A percentile compares a stretch with the other conserved stretches of the same genome.
These are phyloP conservation scores for Eumerus sabulonum DNA, from an alignment of 2,888 invertebrate genomes.

Conservation along the genomic window DNA sequence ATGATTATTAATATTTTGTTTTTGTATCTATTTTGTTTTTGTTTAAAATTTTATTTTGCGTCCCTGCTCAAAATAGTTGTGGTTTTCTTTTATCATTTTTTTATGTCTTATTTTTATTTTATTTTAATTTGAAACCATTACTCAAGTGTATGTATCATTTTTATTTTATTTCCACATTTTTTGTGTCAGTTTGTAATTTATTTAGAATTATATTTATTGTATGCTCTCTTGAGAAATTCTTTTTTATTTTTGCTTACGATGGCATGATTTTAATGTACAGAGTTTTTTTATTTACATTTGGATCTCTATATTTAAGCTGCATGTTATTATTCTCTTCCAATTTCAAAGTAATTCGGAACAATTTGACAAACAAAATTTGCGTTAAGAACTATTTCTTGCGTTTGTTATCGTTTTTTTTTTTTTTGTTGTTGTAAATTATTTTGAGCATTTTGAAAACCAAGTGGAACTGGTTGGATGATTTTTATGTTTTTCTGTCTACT, in stretches of 20 bases:
- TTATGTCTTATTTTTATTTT: conserved; percentile 63
- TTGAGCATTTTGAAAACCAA: too few relatives aligned
- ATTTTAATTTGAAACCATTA: conserved; percentile 65
- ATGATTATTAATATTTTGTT: conserved; percentile 40
- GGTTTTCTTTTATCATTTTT: conserved; percentile 43
- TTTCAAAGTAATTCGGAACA: conserved; percentile 1
- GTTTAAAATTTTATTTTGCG: conserved; percentile 67
- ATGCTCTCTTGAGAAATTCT: conserved; percentile 34
- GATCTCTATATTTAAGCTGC: conserved; percentile 46
- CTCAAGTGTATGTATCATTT: conserved; percentile 63
- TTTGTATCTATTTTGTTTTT: conserved; percentile 9
- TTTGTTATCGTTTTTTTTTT: too few relatives aligned
- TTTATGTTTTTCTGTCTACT: too few relatives aligned
- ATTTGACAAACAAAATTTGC: background rate
- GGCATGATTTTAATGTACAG: conserved; percentile 51
- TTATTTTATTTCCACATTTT: conserved; percentile 37
- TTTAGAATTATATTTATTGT: conserved; percentile 70
- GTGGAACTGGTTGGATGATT: too few relatives aligned
- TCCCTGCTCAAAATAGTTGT: conserved; percentile 70
- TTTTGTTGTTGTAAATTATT: too few relatives aligned
- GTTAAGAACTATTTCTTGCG: too few relatives aligned
- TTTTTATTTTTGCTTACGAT: conserved; percentile 22
- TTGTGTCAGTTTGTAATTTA: conserved; percentile 25
- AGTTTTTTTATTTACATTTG: conserved; percentile 49
- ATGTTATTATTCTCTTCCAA: conserved; percentile 46